phyloP scores from a whole-genome alignment of 2,797 vertebrate genomes.

The Gila robusta region DNA sequence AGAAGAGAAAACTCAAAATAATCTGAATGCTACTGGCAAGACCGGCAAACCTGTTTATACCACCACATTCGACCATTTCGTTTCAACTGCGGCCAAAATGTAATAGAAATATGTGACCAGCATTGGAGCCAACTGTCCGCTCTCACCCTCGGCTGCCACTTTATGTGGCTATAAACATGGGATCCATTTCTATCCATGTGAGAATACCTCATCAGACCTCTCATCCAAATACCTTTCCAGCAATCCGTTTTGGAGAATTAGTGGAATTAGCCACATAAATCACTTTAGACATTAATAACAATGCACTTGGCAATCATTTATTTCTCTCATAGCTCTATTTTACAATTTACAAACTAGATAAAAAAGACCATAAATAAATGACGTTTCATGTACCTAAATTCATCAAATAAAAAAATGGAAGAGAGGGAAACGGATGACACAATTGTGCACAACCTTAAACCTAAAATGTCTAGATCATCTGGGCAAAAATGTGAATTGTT shows the following conservation, averaged over 20 bases:
- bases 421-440: slow-evolving; percentile 78
- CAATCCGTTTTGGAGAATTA: slow-evolving; percentile 33
- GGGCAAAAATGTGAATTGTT: slow-evolving; percentile 79
- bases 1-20: slow-evolving; percentile 20
- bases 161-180: slow-evolving; percentile 20
- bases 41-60: slow-evolving; percentile 17
- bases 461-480: slow-evolving; percentile 81
- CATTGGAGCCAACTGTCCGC: slow-evolving; percentile 34
- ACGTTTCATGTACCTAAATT: slow-evolving; percentile 94
- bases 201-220: slow-evolving; percentile 34
- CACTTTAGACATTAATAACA: slow-evolving; percentile 93
- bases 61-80: background rate
- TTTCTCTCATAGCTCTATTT: slow-evolving; percentile 90
- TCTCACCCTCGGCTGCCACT: slow-evolving; percentile 39
- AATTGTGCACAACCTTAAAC: slow-evolving; percentile 81
- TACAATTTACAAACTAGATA: slow-evolving; percentile 99
- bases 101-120: slow-evolving; percentile 32
- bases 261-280: slow-evolving; percentile 54
- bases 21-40: slow-evolving; percentile 34
- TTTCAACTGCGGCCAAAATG: slow-evolving; percentile 32
- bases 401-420: slow-evolving; percentile 70
- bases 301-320: slow-evolving; percentile 87
- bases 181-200: slow-evolving; percentile 11
- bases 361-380: slow-evolving; percentile 99
- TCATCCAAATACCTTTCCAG: slow-evolving; percentile 14